Percentiles rank a stretch among this genome's conserved stretches.
phyloP scores from a whole-genome alignment of 2,797 vertebrate genomes.

The Trachops cirrhosus region DNA sequence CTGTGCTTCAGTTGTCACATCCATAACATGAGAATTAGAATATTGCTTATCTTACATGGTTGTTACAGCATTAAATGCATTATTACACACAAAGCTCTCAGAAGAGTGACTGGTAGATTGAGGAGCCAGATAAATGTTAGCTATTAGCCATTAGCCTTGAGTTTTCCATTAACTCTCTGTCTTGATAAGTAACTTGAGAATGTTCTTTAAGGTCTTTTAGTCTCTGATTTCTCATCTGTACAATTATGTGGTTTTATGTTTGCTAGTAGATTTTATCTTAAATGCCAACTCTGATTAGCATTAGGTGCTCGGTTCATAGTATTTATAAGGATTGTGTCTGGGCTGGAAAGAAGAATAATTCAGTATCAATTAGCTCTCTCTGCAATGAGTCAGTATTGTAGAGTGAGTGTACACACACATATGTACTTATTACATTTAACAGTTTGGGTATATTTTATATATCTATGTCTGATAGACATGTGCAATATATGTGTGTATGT shows the following conservation, averaged over 20 bases:
- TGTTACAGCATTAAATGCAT: constrained; percentile 54
- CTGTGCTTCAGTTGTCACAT: background rate
- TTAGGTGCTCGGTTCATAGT: constrained; percentile 31
- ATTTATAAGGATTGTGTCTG: background rate
- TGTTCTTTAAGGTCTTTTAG: constrained; percentile 43
- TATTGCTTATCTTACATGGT: constrained; percentile 5
- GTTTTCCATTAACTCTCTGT: constrained; percentile 63
- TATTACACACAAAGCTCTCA: constrained; percentile 36
- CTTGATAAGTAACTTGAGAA: constrained; percentile 61
- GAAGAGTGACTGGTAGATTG: constrained; percentile 47
- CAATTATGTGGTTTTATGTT: constrained; percentile 53
- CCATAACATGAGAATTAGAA: constrained; percentile 40
- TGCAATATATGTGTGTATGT: background rate
- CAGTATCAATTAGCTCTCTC: background rate
- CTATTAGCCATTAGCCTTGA: constrained; percentile 56
- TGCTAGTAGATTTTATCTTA: constrained; percentile 63
- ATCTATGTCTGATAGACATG: background rate
- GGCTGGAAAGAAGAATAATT: background rate
- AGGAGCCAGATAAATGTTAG: constrained; percentile 54
- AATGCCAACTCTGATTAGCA: constrained; percentile 52
- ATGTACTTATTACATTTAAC: background rate
- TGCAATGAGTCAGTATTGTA: background rate
- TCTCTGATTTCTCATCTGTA: constrained; percentile 58
- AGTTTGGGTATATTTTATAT: background rate
- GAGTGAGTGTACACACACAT: background rate